phyloP scores from a whole-genome alignment of 35 echinoderm and acorn worm species.

The Heliocidaris erythrogramma region DNA sequence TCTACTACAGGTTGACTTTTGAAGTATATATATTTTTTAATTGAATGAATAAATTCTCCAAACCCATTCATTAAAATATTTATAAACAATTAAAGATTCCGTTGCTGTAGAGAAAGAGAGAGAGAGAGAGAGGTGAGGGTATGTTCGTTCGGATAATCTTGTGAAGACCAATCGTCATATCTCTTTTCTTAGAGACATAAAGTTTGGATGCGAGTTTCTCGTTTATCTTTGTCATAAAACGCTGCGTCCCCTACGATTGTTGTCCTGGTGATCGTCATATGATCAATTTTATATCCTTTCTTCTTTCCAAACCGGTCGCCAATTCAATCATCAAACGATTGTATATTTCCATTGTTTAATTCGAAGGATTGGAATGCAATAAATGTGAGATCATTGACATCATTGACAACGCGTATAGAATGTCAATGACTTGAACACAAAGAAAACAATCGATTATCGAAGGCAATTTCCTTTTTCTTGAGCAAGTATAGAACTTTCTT shows the following conservation, averaged over 20 bases:
- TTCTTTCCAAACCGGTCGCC: not conserved
- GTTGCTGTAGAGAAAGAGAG: not conserved
- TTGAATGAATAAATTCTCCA: no score
- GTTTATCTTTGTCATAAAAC: not conserved
- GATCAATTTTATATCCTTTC: not conserved
- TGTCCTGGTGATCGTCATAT: not conserved
- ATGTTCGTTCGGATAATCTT: not conserved
- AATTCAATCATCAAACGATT: not conserved
- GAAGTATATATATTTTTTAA: no score
- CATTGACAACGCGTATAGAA: not conserved
- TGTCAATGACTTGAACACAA: slow-evolving; percentile 6
- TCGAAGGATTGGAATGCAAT: not conserved
- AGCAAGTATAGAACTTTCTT: not conserved
- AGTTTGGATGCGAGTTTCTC: no score
- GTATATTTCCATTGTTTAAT: not conserved
- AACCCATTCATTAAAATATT: no score
- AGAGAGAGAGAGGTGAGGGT: not conserved
- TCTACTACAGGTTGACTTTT: no score
- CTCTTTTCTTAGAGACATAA: no score
- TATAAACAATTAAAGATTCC: no score
- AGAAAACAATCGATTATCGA: not conserved
- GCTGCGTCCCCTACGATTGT: not conserved
- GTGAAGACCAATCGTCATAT: not conserved
- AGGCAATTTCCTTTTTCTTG: not conserved
- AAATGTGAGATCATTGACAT: not conserved